phyloP scores from a whole-genome alignment of 2,797 vertebrate genomes.

The Sphenopsis melanotis region DNA sequence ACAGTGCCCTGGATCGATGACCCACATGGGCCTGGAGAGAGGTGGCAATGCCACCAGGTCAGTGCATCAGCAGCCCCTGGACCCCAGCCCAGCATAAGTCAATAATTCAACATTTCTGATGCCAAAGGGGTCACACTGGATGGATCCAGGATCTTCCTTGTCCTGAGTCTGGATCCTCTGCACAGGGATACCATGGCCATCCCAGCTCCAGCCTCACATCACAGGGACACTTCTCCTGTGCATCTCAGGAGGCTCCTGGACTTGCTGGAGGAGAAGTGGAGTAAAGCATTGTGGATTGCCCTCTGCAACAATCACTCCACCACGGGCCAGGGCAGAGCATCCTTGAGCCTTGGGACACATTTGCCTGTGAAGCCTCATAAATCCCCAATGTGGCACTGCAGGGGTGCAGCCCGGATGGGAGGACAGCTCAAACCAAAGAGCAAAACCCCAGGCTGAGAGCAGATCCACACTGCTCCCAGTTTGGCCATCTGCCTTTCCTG shows the following conservation, averaged over 20 bases:
- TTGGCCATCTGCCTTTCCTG: neutral
- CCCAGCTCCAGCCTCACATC: neutral
- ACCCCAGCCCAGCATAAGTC: neutral
- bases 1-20: neutral
- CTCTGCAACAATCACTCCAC: neutral
- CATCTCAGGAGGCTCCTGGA: neutral
- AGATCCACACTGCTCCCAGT: neutral
- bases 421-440: neutral
- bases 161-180: neutral
- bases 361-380: neutral
- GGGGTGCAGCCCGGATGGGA: neutral
- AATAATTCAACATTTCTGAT: neutral
- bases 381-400: rapidly evolving
- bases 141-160: neutral
- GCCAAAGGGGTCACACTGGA: neutral
- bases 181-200: neutral
- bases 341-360: neutral
- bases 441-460: neutral
- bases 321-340: neutral
- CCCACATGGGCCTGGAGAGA: neutral
- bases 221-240: neutral
- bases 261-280: neutral
- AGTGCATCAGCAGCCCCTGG: neutral
- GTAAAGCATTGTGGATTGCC: neutral
- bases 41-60: neutral